Evolutionary conservation across 2,113 vertebrate genomes (phyloP).

Genomic region (Gorilla gorilla): DNA sequence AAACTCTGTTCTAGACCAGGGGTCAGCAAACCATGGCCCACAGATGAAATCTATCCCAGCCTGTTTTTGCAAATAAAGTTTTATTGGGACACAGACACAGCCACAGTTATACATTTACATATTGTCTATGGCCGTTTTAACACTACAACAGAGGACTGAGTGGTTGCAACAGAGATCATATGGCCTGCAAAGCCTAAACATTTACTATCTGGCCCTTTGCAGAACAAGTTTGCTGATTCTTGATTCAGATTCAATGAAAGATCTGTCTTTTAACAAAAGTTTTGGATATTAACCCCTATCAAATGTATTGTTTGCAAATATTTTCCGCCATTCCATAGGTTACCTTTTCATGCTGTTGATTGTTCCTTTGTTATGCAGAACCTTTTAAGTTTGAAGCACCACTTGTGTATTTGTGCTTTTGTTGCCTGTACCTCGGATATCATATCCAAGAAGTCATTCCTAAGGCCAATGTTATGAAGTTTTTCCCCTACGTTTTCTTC

Average conservation of each 20-base stretch:
- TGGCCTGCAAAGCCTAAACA: background rate
- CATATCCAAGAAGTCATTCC: background rate
- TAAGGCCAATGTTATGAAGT: background rate
- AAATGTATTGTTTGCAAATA: background rate
- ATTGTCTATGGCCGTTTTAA: background rate
- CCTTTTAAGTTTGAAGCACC: background rate
- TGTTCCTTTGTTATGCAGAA: background rate
- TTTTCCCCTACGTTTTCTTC: background rate
- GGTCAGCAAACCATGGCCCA: background rate
- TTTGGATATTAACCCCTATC: background rate
- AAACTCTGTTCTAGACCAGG: background rate
- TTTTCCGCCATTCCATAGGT: background rate
- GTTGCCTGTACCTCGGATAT: background rate
- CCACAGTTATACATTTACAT: background rate
- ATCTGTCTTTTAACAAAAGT: background rate
- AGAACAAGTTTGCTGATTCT: background rate
- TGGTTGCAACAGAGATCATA: background rate
- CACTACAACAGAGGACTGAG: too few species aligned
- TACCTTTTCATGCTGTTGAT: background rate
- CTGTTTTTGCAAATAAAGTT: background rate
- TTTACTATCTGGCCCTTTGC: background rate
- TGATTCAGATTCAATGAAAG: background rate
- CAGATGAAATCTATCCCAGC: background rate
- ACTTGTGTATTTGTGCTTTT: background rate
- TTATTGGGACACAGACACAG: background rate